Evolutionary conservation across 2,797 vertebrate genomes (phyloP), one percentile per base, ranked within the genome.

Genomic region (Phataginus tetradactyla): DNA sequence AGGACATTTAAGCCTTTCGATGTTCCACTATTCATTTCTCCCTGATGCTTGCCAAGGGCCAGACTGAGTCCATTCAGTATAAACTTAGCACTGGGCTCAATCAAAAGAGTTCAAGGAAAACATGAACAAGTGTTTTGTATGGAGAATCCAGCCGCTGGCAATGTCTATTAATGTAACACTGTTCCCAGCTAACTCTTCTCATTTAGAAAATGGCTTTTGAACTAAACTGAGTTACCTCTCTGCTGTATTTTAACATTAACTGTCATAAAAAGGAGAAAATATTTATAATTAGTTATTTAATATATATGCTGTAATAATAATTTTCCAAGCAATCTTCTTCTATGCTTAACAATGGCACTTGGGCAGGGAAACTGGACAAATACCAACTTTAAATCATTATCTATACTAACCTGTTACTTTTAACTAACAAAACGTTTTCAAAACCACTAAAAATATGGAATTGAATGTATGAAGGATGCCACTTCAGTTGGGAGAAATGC

Each of bases 81-180:
- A 96, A 97, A 95, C 91, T 97, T 92, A 98, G 97, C 42, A 86
- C 85, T 97, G 95, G 72, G 55, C 94, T 78, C 86, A 98, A 96
- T 94, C 90, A 96, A 98, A 98, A 77, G 78, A 97, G 87, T 97
- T 98, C 94, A 98, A 98, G 97, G 90, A 98, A 98, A 98, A 98
- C 95, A 95, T 32, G 86, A 98, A 97, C 87, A 97, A 98, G 97
- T 96, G 93, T 97, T 98, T 94, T 98, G 96, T 97, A 97, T 94
- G 96, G 96, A 97, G 94, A 96, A 84, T 95, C 96, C 90, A 96
- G 97, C 93, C 27, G 9, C 95, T 98, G 95, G 96, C 94, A 96
- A 86, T 85, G 57, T 72, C 86, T 95, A 71, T 95, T 97, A 98
- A 98, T 88, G 61, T 91, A 96, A 95, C 79, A 91, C 87, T 97